Conservation (phyloP, 2,113 vertebrate genomes). For the Atlantisia rogersi region DNA sequence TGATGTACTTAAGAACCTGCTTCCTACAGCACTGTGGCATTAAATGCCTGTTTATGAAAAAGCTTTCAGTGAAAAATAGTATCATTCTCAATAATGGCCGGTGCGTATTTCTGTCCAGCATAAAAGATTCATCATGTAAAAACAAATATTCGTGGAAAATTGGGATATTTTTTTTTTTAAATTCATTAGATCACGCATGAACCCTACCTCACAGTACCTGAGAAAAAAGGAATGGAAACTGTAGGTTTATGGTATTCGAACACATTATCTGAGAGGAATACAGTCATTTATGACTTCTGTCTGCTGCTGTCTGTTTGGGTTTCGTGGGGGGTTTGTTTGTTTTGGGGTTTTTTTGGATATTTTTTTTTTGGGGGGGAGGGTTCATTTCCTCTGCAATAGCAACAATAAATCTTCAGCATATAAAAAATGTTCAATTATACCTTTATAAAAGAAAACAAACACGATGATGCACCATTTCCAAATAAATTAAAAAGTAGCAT, state of each 20-base stretch:
- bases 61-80: background rate
- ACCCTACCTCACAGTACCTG: background rate
- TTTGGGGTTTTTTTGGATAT: too few species aligned
- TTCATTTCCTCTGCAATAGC: too few species aligned
- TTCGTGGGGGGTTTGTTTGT: too few species aligned
- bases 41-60: background rate
- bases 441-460: background rate
- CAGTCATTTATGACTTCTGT: background rate
- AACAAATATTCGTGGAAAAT: background rate
- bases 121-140: background rate
- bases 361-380: too few species aligned
- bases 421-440: background rate
- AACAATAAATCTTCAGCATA: background rate
- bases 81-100: background rate
- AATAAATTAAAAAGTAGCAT: background rate
- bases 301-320: background rate
- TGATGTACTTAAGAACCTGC: background rate
- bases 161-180: background rate
- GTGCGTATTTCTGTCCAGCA: background rate
- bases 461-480: background rate
- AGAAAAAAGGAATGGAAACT: background rate
- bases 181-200: background rate
- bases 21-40: background rate
- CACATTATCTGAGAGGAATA: background rate
- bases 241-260: background rate